Conservation (phyloP, 1,140 invertebrate species). For the Heliconius hewitsoni region DNA sequence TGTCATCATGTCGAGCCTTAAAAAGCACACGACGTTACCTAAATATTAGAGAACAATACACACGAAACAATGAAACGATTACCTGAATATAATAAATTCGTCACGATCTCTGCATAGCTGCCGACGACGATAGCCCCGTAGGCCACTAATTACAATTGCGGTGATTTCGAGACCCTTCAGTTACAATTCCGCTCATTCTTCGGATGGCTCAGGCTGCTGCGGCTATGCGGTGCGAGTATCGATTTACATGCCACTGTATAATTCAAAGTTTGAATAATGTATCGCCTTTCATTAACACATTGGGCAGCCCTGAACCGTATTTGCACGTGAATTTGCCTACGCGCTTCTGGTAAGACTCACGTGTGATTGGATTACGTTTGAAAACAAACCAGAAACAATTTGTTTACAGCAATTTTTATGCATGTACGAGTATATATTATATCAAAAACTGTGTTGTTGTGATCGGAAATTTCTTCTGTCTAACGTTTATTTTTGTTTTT, state of each 20-base stretch:
- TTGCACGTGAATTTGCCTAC: constrained; percentile 79
- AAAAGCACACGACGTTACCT: not conserved
- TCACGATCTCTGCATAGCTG: constrained; percentile 39
- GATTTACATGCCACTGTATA: constrained; percentile 81
- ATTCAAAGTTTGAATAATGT: constrained; percentile 80
- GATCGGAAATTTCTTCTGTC: not conserved
- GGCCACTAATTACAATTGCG: constrained; percentile 51
- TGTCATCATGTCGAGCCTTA: not conserved
- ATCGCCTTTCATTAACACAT: constrained; percentile 81
- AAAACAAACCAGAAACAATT: not conserved
- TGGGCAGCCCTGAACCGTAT: constrained; percentile 74
- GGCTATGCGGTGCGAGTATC: constrained; percentile 78
- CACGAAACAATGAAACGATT: constrained; percentile 29
- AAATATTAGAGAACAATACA: not conserved
- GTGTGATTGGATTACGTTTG: constrained; percentile 70
- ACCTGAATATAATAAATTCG: constrained; percentile 45
- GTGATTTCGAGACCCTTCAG: constrained; percentile 51
- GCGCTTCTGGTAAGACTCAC: constrained; percentile 68
- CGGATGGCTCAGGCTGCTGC: constrained; percentile 68
- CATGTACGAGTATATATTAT: no score
- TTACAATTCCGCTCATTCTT: constrained; percentile 56
- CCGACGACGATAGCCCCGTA: constrained; percentile 40
- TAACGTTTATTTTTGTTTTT: no score
- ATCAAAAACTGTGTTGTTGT: not conserved
- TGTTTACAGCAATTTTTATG: no score